A percentile compares a stretch with the other conserved stretches of the same genome.
Conservation (phyloP, 2,888 invertebrate species). For the Copidosoma aretas region DNA sequence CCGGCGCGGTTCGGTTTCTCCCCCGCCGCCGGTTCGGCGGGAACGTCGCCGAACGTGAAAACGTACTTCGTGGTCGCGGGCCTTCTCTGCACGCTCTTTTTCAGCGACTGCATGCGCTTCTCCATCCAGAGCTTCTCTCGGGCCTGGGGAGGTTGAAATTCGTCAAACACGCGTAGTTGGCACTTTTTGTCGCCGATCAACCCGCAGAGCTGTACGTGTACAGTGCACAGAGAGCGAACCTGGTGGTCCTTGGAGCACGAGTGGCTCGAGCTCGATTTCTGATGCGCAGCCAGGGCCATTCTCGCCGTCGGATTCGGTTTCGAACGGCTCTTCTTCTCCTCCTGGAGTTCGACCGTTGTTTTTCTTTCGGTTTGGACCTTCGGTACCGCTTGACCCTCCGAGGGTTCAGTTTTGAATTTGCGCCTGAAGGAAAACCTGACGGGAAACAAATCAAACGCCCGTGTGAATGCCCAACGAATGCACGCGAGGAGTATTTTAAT, state of each 20-base stretch:
- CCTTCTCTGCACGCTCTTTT: constrained; percentile 12
- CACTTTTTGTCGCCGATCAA: background rate
- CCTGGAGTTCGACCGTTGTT: background rate
- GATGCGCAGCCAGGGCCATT: constrained; percentile 1
- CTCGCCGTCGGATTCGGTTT: too few species aligned
- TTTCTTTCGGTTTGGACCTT: background rate
- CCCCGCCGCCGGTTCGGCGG: background rate
- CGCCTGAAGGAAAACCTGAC: too few species aligned
- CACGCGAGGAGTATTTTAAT: too few species aligned
- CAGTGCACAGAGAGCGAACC: constrained; percentile 24
- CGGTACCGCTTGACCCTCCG: background rate
- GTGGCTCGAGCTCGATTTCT: constrained; percentile 2
- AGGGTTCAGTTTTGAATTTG: background rate
- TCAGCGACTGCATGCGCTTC: constrained; percentile 15
- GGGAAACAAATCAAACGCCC: too few species aligned
- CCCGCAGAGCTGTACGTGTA: too few species aligned
- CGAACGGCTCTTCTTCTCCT: constrained; percentile 2
- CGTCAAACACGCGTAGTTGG: background rate
- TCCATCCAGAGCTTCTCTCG: constrained; percentile 20
- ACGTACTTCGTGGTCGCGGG: constrained; percentile 30
- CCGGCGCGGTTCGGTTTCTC: too few species aligned
- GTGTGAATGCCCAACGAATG: too few species aligned
- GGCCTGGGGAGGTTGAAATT: constrained; percentile 10
- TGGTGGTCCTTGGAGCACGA: constrained; percentile 31
- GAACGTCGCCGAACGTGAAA: constrained; percentile 25